Conservation (phyloP, 2,888 invertebrate species). For the Ormyrus rosae region DNA sequence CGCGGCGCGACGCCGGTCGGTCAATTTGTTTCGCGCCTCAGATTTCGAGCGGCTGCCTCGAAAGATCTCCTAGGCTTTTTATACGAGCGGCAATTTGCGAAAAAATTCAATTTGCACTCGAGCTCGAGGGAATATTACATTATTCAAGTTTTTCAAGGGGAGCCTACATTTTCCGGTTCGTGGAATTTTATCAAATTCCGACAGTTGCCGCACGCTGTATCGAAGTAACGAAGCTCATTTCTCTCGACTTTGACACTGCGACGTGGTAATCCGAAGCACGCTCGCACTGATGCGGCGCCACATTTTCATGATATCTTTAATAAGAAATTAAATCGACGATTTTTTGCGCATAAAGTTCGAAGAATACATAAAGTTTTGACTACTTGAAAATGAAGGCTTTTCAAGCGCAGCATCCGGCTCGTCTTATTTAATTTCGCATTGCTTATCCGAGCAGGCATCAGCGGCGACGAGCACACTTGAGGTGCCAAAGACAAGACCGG, state of each 20-base stretch:
- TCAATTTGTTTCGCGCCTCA: constrained; percentile 33
- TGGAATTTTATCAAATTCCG: constrained; percentile 27
- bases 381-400: not conserved
- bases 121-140: constrained; percentile 10
- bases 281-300: too few relatives aligned
- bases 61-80: not conserved
- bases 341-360: too few relatives aligned
- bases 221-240: constrained; percentile 9
- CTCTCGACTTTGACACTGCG: too few relatives aligned
- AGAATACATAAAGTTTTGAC: too few relatives aligned
- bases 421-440: too few relatives aligned
- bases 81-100: constrained; percentile 20
- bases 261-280: too few relatives aligned
- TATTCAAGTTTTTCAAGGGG: constrained; percentile 21
- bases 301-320: too few relatives aligned
- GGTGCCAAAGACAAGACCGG: constrained; percentile 2
- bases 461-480: not conserved
- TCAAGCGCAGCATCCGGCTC: too few relatives aligned
- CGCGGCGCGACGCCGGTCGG: constrained; percentile 23
- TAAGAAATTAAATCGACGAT: too few relatives aligned
- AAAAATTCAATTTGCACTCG: constrained; percentile 43
- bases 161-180: constrained; percentile 16
- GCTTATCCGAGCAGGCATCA: too few relatives aligned
- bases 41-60: too few relatives aligned
- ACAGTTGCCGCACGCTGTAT: not conserved